Conservation (phyloP, 2,113 vertebrate species). For the Phyllopteryx taeniolatus region DNA sequence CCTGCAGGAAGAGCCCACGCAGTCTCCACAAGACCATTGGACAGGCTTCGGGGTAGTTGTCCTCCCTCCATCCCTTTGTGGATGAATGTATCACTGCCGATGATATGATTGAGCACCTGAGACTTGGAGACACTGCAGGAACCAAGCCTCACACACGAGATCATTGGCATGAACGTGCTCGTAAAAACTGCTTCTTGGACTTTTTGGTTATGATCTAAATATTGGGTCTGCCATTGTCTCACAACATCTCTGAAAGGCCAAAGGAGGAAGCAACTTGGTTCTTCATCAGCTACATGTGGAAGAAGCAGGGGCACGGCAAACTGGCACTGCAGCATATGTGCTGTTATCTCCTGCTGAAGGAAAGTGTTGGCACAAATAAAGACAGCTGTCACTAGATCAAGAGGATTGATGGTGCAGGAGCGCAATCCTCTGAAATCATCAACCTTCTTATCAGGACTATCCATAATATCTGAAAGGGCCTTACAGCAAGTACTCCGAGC, state of each 20-base stretch:
- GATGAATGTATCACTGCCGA: conserved; percentile 68
- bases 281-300: conserved; percentile 64
- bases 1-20: conserved; percentile 73
- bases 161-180: conserved; percentile 65
- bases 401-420: conserved; percentile 59
- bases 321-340: conserved; percentile 71
- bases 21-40: conserved; percentile 77
- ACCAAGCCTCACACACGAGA: conserved; percentile 78
- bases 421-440: conserved; percentile 26
- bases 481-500: conserved; percentile 51
- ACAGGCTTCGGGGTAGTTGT: conserved; percentile 63
- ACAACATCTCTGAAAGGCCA: conserved; percentile 69
- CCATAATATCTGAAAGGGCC: neutral
- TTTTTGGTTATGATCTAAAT: conserved; percentile 2
- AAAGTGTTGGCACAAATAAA: conserved; percentile 73
- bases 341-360: conserved; percentile 71
- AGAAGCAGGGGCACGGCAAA: conserved; percentile 80
- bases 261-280: conserved; percentile 67
- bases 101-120: conserved; percentile 69
- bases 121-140: conserved; percentile 76
- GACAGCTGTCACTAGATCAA: conserved; percentile 76
- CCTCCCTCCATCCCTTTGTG: conserved; percentile 64
- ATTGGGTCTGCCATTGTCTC: conserved; percentile 44
- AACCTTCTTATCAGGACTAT: conserved; percentile 2
- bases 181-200: conserved; percentile 56